Base-by-base conservation (phyloP, 2,888 invertebrate species). In the Bimastos eiseni region DNA sequence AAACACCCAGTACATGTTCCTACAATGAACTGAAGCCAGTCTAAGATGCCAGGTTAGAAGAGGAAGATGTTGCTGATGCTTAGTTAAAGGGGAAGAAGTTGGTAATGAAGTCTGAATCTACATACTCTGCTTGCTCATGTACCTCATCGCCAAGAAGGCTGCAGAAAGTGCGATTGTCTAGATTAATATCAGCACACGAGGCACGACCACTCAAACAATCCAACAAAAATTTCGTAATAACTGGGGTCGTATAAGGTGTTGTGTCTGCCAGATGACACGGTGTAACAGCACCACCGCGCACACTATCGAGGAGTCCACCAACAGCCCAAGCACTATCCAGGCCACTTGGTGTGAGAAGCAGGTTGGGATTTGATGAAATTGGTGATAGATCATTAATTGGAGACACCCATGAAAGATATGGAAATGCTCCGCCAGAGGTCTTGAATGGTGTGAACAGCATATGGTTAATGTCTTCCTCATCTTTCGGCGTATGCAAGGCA, bases 361-460 rank as follows among this genome's bases (percentile, higher is more conserved):
- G 17, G 70, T n/a, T 37, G 34, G 86, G 21, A 19, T 86, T 34
- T 8, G 37, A 86, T 36, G 86, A 37, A 86, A 86, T 37, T 37
- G 86, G 86, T 36, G 34, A 34, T 37, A 86, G 86, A 86, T 37
- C 86, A 1, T 86, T 30, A 86, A 86, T 33, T 36, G 86, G 37
- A 86, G 86, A 36, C 24, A 37, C 37, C 86, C 86, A 86, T 24
- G 86, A 86, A 86, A 86, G 86, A 34, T 86, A 36, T 0, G 34
- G 86, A 36, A 37, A 15, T 6, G 86, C 21, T 21, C 86, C 37
- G 6, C 24, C 36, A 37, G 86, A 86, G 37, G 86, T 86, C 37
- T 37, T 86, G 83, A 55, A 88, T n/a, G 89, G 89, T 21, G 90
- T 89, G 38, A 90, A 84, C 41, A 90, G 41, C 90, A 90, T 90